phyloP scores from a whole-genome alignment of 1,140 invertebrate species.

The Eulimnadia texana region DNA sequence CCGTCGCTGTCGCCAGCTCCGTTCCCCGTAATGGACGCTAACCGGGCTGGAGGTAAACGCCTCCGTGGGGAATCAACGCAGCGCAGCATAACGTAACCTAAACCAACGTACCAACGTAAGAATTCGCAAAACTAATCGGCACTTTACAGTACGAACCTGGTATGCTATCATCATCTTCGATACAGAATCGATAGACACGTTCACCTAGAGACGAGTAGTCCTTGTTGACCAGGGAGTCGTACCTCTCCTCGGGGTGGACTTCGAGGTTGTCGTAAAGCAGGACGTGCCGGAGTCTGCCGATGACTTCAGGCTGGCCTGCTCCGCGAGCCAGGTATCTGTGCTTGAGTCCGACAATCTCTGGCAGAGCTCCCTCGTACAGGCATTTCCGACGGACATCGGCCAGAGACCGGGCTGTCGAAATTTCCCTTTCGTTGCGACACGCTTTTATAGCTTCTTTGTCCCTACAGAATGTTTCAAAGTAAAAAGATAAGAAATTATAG shows the following conservation, averaged over 20 bases:
- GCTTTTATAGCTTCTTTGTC: slow-evolving; percentile 12
- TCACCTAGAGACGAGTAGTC: slow-evolving; percentile 45
- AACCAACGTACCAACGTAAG: neutral
- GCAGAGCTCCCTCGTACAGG: slow-evolving; percentile 35
- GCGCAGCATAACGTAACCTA: slow-evolving; percentile 24
- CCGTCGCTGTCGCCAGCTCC: slow-evolving; percentile 10
- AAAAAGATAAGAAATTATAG: neutral
- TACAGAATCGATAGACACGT: slow-evolving; percentile 43
- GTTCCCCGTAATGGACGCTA: neutral
- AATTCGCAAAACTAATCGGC: neutral
- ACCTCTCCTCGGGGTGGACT: slow-evolving; percentile 30
- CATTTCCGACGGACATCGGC: slow-evolving; percentile 10
- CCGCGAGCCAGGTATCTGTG: slow-evolving; percentile 25
- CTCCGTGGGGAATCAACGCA: slow-evolving; percentile 21
- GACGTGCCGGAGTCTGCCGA: slow-evolving; percentile 47
- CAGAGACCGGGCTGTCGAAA: neutral
- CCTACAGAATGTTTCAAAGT: neutral
- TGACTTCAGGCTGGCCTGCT: slow-evolving; percentile 32
- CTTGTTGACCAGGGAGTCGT: slow-evolving; percentile 39
- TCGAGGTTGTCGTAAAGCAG: slow-evolving; percentile 62
- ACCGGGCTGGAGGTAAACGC: neutral
- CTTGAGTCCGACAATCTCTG: slow-evolving; percentile 39
- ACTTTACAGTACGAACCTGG: slow-evolving; percentile 31
- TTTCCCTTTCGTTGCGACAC: neutral
- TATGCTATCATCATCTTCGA: slow-evolving; percentile 40